Evolutionary conservation across 2,797 vertebrate species (phyloP), one percentile per base, ranked within the genome.

Genomic region (Philypnodon macrostomus): DNA sequence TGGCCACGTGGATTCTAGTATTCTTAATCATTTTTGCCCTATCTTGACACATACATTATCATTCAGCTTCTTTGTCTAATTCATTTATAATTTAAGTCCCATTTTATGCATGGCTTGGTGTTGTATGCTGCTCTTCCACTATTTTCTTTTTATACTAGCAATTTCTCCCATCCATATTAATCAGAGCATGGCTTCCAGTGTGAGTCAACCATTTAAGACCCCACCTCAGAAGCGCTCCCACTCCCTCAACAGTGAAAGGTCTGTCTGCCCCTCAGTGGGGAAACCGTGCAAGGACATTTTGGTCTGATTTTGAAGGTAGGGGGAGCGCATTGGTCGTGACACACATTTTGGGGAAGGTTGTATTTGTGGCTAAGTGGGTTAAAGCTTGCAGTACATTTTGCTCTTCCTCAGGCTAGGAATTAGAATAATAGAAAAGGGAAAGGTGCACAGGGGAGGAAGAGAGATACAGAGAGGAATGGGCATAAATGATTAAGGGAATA

Each of bases 211-310:
- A 6, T 63, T 50, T 5, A 54, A 40, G 48, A 72, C 38, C 46
- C 15, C 63, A 66, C 40, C 44, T 77, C 60, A 63, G 15, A n/a
- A n/a, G n/a, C n/a, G n/a, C n/a, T n/a, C n/a, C 38, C 11, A 5
- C 15, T 39, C 39, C 44, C 37, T 52, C 47, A 38, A 23, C 44
- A 21, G 4, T 50, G 53, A 68, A 27, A 70, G 70, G 65, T 55
- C 60, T 61, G 73, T 70, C 85, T 87, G 88, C 88, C 87, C 79
- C 82, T 73, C 77, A 65, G 87, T 88, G 88, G 88, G 69, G 74
- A 82, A 86, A 82, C 33, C 21, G 30, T 44, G 81, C 53, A 84
- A 88, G 48, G 65, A 79, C 88, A 86, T 75, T 78, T 80, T 85
- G 85, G 35, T 88, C 85, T 77, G 63, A 47, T 84, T 88, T 76